Base-by-base conservation (phyloP, 1,140 invertebrate species). In the Aricia agestis region DNA sequence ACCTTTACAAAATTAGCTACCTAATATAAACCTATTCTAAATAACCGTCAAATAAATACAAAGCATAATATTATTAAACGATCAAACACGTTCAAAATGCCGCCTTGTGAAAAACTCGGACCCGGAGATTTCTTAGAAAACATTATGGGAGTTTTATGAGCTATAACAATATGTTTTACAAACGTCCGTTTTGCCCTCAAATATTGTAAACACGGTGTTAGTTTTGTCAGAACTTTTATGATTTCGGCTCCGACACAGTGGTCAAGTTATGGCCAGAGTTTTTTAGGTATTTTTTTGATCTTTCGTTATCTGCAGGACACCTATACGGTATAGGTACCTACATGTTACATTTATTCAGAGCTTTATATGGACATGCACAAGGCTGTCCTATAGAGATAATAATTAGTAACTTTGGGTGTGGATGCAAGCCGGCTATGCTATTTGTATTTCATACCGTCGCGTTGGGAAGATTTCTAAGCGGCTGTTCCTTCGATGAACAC, bases 131-230 rank as follows among this genome's bases (percentile, higher is more conserved):
- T 63, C 59, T 63, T 25, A 63, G 59, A 63, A 63, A 18, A 63
- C 59, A 63, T 63, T 31, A 63, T 63, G 59, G 59, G 59, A 11
- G 18, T 63, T 63, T 63, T 63, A 63, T 19, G 59, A 63, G 17
- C 10, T 63, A 25, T 63, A 63, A 63, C 59, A 63, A 63, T 63
- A 63, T 63, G 59, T 63, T 63, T 63, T 25, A 11, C n/a, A 63
- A 63, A 63, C 59, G 59, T 18, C 59, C 59, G 17, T 63, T 59
- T 59, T 19, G 58, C 18, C 10, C 10, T 63, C 19, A 19, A 63
- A 63, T 11, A 25, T 19, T 63, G 59, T 25, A 25, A 15, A 52
- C 17, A 63, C 17, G 10, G 10, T 63, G 59, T 63, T 63, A 19
- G 17, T 63, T 63, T 63, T 63, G 59, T 63, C 17, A 6, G 19